Percentiles rank a stretch among this genome's conserved stretches.
phyloP scores from a whole-genome alignment of 92 coral and sea anemone genomes.

The Meandrina meandrites region DNA sequence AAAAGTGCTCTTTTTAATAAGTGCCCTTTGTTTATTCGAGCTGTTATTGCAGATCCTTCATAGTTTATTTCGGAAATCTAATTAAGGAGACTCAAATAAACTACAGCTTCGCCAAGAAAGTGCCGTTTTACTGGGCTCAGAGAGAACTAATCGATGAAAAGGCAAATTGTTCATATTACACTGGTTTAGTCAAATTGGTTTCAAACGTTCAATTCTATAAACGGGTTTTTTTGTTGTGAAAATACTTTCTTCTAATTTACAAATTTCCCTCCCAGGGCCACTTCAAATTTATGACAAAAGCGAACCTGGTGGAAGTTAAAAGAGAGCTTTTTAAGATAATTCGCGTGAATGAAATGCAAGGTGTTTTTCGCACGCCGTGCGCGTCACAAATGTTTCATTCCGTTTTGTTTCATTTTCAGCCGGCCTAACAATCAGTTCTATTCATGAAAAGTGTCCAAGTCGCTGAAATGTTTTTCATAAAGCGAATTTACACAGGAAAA shows the following conservation, averaged over 20 bases:
- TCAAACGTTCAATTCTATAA: neutral
- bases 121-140: neutral
- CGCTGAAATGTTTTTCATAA: conserved; percentile 23
- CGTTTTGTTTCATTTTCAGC: neutral
- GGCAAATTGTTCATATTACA: neutral
- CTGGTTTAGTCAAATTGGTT: neutral
- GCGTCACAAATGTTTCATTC: neutral
- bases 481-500: conserved; percentile 41
- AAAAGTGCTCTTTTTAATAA: conserved; percentile 13
- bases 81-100: conserved; percentile 24
- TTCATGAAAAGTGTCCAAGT: conserved; percentile 13
- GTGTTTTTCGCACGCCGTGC: neutral
- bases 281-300: neutral
- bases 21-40: conserved; percentile 7
- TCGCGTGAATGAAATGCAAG: neutral
- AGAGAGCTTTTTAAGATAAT: neutral
- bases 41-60: neutral
- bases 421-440: neutral
- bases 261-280: neutral
- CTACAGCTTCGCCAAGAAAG: neutral
- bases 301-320: neutral
- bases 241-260: neutral
- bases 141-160: neutral
- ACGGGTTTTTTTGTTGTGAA: neutral
- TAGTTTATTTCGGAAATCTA: conserved; percentile 23